Evolutionary conservation across 2,113 vertebrate genomes (phyloP).

Genomic region (Heteronetta atricapilla): DNA sequence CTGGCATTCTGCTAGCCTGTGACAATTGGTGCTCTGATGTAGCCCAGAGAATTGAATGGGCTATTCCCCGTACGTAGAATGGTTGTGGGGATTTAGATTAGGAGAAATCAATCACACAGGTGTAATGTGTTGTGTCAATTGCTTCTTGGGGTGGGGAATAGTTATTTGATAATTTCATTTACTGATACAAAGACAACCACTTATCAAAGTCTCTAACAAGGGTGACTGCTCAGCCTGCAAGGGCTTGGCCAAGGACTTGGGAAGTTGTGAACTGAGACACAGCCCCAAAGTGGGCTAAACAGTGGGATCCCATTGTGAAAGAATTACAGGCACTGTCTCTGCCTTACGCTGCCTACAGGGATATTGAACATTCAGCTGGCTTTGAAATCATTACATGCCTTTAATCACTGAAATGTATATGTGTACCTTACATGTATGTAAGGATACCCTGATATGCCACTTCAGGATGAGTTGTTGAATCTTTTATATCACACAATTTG

Average conservation of each 20-base stretch:
- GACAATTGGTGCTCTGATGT: not conserved
- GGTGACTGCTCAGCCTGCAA: not conserved
- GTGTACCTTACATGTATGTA: not conserved
- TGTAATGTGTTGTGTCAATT: not conserved
- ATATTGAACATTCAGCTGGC: not conserved
- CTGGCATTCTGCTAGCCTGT: not conserved
- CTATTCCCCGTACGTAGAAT: not conserved
- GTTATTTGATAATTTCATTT: not conserved
- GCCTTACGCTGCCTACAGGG: too few relatives aligned
- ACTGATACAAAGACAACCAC: not conserved
- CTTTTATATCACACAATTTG: not conserved
- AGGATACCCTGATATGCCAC: not conserved
- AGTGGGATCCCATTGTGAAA: not conserved
- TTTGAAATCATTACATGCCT: not conserved
- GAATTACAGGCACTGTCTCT: too few relatives aligned
- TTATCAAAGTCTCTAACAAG: not conserved
- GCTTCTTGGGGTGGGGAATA: not conserved
- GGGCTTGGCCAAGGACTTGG: not conserved
- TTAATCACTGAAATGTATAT: not conserved
- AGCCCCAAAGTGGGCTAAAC: not conserved
- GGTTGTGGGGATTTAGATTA: not conserved
- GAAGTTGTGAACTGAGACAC: not conserved
- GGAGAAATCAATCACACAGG: not conserved
- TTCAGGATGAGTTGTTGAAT: not conserved
- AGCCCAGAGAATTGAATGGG: not conserved